These are phyloP conservation scores for Alethe castanea DNA, from an alignment of 2,113 vertebrate species.

Conservation along the genomic window DNA sequence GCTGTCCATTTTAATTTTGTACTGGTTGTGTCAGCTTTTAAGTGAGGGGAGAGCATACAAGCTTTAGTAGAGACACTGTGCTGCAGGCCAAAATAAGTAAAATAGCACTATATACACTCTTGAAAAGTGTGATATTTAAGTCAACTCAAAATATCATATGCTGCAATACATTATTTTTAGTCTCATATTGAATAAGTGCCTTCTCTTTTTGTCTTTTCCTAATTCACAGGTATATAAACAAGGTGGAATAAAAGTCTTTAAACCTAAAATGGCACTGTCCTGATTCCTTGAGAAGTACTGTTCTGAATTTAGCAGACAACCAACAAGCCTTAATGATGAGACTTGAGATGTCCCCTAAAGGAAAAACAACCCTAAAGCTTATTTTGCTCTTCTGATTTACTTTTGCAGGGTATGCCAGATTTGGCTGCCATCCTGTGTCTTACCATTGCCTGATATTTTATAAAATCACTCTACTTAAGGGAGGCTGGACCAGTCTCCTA, in stretches of 20 bases:
- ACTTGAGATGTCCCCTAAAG: neutral
- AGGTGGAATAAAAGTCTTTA: neutral
- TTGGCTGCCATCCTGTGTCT: neutral
- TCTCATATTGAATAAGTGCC: neutral
- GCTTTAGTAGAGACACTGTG: neutral
- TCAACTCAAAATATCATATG: neutral
- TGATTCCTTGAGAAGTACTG: neutral
- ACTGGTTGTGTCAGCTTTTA: constrained; percentile 24
- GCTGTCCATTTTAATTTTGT: constrained; percentile 48
- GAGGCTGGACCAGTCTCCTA: neutral
- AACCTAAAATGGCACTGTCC: neutral
- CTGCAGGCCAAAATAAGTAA: neutral
- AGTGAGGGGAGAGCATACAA: neutral
- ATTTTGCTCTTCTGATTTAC: neutral
- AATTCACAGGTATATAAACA: neutral
- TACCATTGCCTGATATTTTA: neutral
- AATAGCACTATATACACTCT: neutral
- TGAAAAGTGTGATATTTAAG: neutral
- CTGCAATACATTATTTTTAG: neutral
- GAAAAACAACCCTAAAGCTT: neutral
- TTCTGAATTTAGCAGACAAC: neutral
- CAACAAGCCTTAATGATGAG: neutral
- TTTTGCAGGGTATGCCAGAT: neutral
- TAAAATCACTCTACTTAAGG: neutral
- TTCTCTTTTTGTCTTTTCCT: neutral